phyloP scores from a whole-genome alignment of 2,797 vertebrate genomes.

The Merluccius polli region DNA sequence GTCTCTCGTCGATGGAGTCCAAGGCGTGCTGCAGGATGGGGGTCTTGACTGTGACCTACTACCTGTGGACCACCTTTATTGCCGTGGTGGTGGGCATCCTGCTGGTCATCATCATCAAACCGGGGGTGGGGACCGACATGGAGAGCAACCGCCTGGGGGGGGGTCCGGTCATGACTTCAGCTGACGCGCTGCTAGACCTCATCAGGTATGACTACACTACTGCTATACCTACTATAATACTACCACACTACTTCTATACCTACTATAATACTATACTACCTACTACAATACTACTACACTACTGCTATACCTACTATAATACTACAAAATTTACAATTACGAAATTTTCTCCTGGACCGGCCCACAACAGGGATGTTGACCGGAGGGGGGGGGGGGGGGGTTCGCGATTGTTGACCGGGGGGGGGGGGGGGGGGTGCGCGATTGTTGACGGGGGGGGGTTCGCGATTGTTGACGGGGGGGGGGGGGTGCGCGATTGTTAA shows the following conservation, averaged over 20 bases:
- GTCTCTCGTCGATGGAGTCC: constrained; percentile 87
- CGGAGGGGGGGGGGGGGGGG: no score
- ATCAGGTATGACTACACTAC: constrained; percentile 73
- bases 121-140: constrained; percentile 79
- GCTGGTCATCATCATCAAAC: constrained; percentile 81
- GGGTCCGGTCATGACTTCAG: constrained; percentile 82
- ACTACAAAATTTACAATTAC: no score
- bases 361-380: no score
- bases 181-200: constrained; percentile 83
- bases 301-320: no score
- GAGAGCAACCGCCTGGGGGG: constrained; percentile 69
- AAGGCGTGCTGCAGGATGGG: constrained; percentile 84
- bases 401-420: no score
- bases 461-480: no score
- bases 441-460: no score
- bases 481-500: no score
- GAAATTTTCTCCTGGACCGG: no score
- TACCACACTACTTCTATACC: not conserved
- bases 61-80: constrained; percentile 89
- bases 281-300: not conserved
- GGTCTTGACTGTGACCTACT: constrained; percentile 85
- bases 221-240: not conserved
- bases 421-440: no score
- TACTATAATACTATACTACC: not conserved
- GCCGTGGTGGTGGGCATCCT: constrained; percentile 83